phyloP scores from a whole-genome alignment of 2,113 vertebrate genomes.

The Azemiops feae region DNA sequence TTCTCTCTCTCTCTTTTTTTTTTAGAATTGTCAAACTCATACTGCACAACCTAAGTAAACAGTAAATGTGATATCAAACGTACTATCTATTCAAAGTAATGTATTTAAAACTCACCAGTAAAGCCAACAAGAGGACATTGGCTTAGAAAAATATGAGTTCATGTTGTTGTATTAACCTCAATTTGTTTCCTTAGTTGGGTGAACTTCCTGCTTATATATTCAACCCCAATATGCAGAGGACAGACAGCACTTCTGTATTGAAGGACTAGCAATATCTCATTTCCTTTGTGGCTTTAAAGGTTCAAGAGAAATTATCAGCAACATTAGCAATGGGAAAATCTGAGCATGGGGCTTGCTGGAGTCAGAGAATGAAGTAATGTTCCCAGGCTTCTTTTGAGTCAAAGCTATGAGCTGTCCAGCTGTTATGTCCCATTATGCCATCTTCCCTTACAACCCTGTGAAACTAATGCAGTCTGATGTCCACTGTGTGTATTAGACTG shows the following conservation, averaged over 20 bases:
- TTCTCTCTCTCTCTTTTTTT: neutral
- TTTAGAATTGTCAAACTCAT: neutral
- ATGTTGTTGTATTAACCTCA: slow-evolving; percentile 18
- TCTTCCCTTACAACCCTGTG: neutral
- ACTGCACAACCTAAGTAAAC: neutral
- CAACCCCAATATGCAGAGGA: neutral
- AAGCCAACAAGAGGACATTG: slow-evolving; percentile 14
- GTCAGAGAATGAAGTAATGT: neutral
- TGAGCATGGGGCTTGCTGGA: neutral
- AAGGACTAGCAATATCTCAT: slow-evolving; percentile 16
- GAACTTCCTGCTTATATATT: slow-evolving; percentile 22
- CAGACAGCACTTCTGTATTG: neutral
- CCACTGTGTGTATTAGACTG: neutral
- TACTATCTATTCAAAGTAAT: neutral
- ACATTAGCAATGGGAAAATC: neutral
- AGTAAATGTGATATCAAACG: neutral
- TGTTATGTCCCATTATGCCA: neutral
- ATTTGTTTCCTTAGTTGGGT: neutral
- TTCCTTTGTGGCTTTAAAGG: slow-evolving; percentile 56
- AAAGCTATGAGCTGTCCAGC: neutral
- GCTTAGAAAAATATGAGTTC: slow-evolving; percentile 15
- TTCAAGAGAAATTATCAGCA: neutral
- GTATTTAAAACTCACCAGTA: slow-evolving; percentile 41
- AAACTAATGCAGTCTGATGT: neutral
- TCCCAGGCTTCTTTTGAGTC: neutral